A percentile compares a stretch with the other conserved stretches of the same genome.
phyloP scores from a whole-genome alignment of 2,113 vertebrate species.

The Hippolais icterina region DNA sequence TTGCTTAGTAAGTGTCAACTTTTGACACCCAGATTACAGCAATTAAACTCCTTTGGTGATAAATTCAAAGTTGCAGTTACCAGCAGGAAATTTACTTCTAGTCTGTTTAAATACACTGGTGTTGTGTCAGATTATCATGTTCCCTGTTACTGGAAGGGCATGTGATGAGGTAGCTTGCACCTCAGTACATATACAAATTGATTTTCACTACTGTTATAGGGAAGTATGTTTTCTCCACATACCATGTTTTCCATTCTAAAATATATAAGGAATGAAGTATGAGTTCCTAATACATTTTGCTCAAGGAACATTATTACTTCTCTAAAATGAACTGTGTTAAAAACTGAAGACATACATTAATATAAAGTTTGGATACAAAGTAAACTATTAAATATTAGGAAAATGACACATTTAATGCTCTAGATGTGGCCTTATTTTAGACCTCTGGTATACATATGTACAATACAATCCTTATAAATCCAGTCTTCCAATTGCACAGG shows the following conservation, averaged over 20 bases:
- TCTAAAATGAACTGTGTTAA: neutral
- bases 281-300: neutral
- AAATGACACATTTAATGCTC: neutral
- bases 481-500: neutral
- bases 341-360: neutral
- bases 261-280: neutral
- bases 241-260: neutral
- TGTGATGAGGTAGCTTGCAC: slow-evolving; percentile 1
- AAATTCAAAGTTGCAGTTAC: neutral
- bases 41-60: neutral
- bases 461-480: neutral
- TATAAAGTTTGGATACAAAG: neutral
- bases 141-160: neutral
- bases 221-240: neutral
- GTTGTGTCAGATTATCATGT: neutral
- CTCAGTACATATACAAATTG: neutral
- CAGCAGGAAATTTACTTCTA: neutral
- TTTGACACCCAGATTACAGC: neutral
- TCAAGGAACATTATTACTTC: neutral
- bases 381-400: neutral
- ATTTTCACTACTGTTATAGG: neutral
- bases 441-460: neutral
- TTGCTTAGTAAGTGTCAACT: neutral
- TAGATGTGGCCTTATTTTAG: neutral
- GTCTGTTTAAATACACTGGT: neutral